These are phyloP conservation scores for Hedychridium roseum DNA, from an alignment of 2,888 invertebrate genomes.

Conservation along the genomic window DNA sequence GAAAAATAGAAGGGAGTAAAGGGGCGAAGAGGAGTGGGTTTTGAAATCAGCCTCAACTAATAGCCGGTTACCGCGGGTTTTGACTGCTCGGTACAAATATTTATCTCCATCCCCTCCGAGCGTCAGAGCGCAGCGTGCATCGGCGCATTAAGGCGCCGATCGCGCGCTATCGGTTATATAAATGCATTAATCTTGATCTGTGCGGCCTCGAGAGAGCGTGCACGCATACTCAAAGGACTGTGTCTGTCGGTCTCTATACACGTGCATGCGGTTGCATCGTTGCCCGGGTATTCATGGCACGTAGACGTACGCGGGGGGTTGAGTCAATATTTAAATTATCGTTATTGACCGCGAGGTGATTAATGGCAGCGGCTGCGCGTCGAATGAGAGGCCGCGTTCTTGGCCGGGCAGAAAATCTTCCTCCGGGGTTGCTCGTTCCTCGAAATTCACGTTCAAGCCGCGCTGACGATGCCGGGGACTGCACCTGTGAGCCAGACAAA, in stretches of 20 bases:
- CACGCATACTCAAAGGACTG: slow-evolving; percentile 10
- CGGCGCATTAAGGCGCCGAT: slow-evolving; percentile 42
- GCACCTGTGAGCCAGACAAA: no score
- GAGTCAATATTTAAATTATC: slow-evolving; percentile 58
- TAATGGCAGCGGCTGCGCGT: slow-evolving; percentile 28
- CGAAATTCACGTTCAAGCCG: no score
- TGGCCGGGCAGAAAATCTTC: no score
- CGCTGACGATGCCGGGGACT: no score
- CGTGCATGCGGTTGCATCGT: no score
- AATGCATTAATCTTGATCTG: slow-evolving; percentile 58
- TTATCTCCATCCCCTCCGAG: slow-evolving; percentile 52
- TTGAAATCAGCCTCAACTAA: slow-evolving; percentile 39
- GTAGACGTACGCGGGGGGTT: slow-evolving; percentile 34
- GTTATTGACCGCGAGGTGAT: slow-evolving; percentile 45
- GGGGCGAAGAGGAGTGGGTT: slow-evolving; percentile 12
- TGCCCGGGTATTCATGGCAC: slow-evolving; percentile 44
- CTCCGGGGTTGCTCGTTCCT: no score
- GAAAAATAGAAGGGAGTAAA: no score
- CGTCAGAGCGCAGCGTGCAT: slow-evolving; percentile 39
- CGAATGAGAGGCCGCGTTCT: no score
- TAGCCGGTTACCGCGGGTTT: slow-evolving; percentile 48
- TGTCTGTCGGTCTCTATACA: slow-evolving; percentile 18
- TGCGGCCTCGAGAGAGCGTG: slow-evolving; percentile 27
- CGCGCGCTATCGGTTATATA: slow-evolving; percentile 44
- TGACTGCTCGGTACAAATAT: slow-evolving; percentile 57